phyloP scores from a whole-genome alignment of 2,797 vertebrate species.

The Sebastes goodei region DNA sequence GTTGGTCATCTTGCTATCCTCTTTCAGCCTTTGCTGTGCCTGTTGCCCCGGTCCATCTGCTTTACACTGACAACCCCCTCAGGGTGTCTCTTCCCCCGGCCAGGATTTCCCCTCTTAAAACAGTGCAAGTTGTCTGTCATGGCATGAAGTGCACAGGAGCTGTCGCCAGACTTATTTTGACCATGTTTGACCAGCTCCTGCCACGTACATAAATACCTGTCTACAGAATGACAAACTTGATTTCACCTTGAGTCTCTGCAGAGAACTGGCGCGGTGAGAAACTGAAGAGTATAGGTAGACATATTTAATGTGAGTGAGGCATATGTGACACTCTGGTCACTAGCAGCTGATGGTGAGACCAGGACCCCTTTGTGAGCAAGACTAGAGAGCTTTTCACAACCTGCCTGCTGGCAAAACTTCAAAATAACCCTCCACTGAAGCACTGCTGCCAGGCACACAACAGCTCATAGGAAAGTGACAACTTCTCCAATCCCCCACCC shows the following conservation, averaged over 20 bases:
- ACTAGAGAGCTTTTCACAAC: slow-evolving; percentile 12
- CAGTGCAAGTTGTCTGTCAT: neutral
- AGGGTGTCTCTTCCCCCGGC: neutral
- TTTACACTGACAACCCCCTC: neutral
- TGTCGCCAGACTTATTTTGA: neutral
- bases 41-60: slow-evolving; percentile 5
- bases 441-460: slow-evolving; percentile 1
- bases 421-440: slow-evolving; percentile 11
- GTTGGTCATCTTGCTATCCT: neutral
- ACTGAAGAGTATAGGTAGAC: neutral
- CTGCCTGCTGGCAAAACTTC: slow-evolving; percentile 17
- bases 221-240: neutral
- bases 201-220: neutral
- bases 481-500: neutral
- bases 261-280: neutral
- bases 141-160: neutral
- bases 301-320: neutral
- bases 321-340: slow-evolving; percentile 1
- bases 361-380: neutral
- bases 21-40: neutral
- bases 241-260: slow-evolving; percentile 8
- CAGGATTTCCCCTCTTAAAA: slow-evolving; percentile 1
- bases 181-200: neutral
- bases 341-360: neutral
- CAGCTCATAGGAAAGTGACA: neutral